phyloP scores from a whole-genome alignment of 2,888 invertebrate species.

The Caenorhabditis sp. region DNA sequence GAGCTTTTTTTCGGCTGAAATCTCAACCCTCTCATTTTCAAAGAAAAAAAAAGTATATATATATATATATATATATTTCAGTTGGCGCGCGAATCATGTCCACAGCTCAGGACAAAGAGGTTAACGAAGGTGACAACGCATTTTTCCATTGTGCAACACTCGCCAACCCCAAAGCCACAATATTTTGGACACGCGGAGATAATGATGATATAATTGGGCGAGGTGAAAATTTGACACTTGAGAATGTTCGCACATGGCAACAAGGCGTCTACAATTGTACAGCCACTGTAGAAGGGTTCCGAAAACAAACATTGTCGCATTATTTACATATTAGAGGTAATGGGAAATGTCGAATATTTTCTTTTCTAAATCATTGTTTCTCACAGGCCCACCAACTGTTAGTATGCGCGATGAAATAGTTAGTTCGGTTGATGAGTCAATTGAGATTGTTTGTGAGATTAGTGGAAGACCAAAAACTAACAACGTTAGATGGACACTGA shows the following conservation, averaged over 20 bases:
- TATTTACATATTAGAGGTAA: slow-evolving; percentile 63
- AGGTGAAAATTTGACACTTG: slow-evolving; percentile 60
- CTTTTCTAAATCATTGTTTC: background rate
- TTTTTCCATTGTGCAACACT: slow-evolving; percentile 62
- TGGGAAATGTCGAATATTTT: too few relatives aligned
- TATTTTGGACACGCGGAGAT: slow-evolving; percentile 61
- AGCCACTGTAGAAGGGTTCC: slow-evolving; percentile 63
- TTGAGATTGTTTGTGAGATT: slow-evolving; percentile 52
- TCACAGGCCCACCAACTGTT: slow-evolving; percentile 56
- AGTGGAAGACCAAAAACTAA: slow-evolving; percentile 60
- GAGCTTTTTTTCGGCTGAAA: too few relatives aligned
- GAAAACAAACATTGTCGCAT: slow-evolving; percentile 50
- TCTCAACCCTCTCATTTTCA: too few relatives aligned
- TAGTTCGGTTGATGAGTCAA: slow-evolving; percentile 43
- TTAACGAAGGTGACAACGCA: slow-evolving; percentile 59
- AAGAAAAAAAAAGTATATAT: too few relatives aligned
- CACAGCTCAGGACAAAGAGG: slow-evolving; percentile 60
- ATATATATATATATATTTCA: too few relatives aligned
- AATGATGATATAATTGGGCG: slow-evolving; percentile 52
- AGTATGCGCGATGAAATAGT: slow-evolving; percentile 34
- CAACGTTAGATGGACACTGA: slow-evolving; percentile 58
- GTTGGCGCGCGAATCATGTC: slow-evolving; percentile 62
- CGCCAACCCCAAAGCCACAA: slow-evolving; percentile 62
- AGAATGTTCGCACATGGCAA: slow-evolving; percentile 59
- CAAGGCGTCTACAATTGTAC: slow-evolving; percentile 67